These are phyloP conservation scores for Caenorhabditis wallacei DNA, from an alignment of 2,888 invertebrate species.

Conservation along the genomic window DNA sequence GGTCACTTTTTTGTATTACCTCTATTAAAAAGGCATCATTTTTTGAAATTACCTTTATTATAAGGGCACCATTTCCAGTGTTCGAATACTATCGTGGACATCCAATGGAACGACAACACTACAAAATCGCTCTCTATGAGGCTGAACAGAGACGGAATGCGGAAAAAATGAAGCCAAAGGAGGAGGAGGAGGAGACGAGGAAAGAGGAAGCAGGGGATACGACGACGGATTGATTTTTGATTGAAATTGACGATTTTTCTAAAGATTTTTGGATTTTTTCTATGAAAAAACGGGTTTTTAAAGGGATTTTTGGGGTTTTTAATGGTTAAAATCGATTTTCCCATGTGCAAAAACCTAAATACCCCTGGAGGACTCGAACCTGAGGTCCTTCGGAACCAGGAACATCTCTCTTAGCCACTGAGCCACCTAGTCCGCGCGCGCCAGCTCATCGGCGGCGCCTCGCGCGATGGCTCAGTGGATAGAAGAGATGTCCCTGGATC, in stretches of 20 bases:
- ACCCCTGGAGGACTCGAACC: no score
- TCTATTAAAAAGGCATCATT: no score
- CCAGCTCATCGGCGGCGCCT: no score
- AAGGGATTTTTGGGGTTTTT: no score
- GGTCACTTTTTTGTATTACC: no score
- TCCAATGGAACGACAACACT: constrained; percentile 63
- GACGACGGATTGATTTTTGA: not conserved
- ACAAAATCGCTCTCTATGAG: constrained; percentile 62
- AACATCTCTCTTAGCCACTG: no score
- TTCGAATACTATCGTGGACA: constrained; percentile 70
- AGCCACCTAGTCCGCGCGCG: no score
- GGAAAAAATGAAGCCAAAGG: not conserved
- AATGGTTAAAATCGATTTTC: not conserved
- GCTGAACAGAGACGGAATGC: constrained; percentile 36
- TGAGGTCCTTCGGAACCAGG: no score
- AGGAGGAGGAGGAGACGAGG: not conserved
- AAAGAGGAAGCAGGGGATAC: not conserved
- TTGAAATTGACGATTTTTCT: not conserved
- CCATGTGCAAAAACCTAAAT: not conserved
- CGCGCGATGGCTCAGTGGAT: no score
- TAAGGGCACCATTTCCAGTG: constrained; percentile 42
- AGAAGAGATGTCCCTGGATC: no score
- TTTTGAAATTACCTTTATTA: no score
- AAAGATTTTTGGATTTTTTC: not conserved
- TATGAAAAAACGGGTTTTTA: no score